phyloP scores from a whole-genome alignment of 2,797 vertebrate species.

The Hafferia zeledoni region DNA sequence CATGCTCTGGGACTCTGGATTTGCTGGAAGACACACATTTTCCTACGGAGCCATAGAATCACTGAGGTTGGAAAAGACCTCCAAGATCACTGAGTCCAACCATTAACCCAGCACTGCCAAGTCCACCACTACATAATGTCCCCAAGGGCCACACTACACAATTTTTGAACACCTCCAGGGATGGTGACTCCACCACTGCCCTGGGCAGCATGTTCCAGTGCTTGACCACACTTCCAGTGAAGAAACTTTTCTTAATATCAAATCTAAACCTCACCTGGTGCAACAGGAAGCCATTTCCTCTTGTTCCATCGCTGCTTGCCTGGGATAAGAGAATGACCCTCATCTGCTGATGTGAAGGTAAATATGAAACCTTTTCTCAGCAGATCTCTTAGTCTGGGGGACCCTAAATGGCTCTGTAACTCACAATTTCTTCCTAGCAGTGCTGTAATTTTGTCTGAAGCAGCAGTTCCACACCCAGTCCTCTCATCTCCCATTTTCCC shows the following conservation, averaged over 20 bases:
- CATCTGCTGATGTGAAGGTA: neutral
- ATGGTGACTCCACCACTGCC: neutral
- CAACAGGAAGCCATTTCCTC: fast-evolving
- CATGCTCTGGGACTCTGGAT: neutral
- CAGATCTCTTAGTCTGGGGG: neutral
- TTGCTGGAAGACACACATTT: neutral
- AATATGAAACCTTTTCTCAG: neutral
- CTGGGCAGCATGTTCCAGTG: neutral
- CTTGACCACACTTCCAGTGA: neutral
- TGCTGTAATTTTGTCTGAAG: neutral
- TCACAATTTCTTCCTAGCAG: neutral
- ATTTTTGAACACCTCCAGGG: neutral
- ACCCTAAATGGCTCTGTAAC: neutral
- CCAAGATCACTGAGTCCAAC: neutral
- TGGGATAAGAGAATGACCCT: neutral
- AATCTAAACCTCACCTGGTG: neutral
- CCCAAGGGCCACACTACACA: neutral
- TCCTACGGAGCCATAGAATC: fast-evolving
- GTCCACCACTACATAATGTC: neutral
- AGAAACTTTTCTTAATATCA: neutral
- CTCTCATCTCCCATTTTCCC: neutral
- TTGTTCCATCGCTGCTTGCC: neutral
- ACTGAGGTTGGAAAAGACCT: no score
- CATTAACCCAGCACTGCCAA: neutral
- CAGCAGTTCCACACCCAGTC: neutral